Evolutionary conservation across 2,888 invertebrate genomes (phyloP).

Genomic region (Diachrysia chrysitis): DNA sequence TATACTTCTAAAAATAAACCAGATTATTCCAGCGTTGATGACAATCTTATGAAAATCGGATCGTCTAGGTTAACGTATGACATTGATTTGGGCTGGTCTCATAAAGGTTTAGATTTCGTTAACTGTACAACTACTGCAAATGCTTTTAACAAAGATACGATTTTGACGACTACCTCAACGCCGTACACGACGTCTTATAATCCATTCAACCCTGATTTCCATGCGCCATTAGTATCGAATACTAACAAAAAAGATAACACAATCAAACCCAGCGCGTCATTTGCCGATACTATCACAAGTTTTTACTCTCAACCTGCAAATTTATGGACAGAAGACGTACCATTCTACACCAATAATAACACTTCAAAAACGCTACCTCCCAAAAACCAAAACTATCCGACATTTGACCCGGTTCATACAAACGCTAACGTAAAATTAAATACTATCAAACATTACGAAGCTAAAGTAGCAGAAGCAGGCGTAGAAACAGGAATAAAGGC

Average conservation of each 20-base stretch:
- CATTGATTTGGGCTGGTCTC: slow-evolving; percentile 86
- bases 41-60: slow-evolving; percentile 85
- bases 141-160: slow-evolving; percentile 80
- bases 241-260: slow-evolving; percentile 77
- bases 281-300: slow-evolving; percentile 81
- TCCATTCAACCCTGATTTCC: slow-evolving; percentile 86
- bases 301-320: slow-evolving; percentile 83
- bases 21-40: slow-evolving; percentile 81
- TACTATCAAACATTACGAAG: slow-evolving; percentile 74
- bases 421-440: slow-evolving; percentile 69
- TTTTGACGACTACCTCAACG: slow-evolving; percentile 75
- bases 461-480: slow-evolving; percentile 68
- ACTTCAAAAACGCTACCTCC: slow-evolving; percentile 71
- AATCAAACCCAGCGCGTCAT: slow-evolving; percentile 76
- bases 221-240: slow-evolving; percentile 80
- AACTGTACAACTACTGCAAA: slow-evolving; percentile 78
- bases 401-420: slow-evolving; percentile 70
- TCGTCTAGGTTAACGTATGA: slow-evolving; percentile 85
- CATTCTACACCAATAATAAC: slow-evolving; percentile 81
- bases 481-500: slow-evolving; percentile 70
- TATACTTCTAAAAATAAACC: slow-evolving; percentile 82
- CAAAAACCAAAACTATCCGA: slow-evolving; percentile 78
- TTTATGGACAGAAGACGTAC: slow-evolving; percentile 83
- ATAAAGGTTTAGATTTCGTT: slow-evolving; percentile 85
- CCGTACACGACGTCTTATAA: slow-evolving; percentile 81